Percentiles rank a stretch among this genome's conserved stretches.
Evolutionary conservation across 2,888 invertebrate species (phyloP).

Genomic region (Aphelenchoides bicaudatus): DNA sequence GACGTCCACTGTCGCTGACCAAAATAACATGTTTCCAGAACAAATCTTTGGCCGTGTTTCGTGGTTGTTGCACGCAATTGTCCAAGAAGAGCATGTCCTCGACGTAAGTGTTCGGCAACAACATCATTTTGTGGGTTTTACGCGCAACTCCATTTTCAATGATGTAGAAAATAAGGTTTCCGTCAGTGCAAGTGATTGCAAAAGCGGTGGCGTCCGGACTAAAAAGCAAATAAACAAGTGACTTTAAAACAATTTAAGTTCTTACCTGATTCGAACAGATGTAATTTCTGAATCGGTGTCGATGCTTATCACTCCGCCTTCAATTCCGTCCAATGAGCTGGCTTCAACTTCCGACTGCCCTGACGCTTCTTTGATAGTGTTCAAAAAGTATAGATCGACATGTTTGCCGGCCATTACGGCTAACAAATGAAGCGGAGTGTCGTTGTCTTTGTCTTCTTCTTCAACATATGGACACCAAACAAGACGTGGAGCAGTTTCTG

Average conservation of each 20-base stretch:
- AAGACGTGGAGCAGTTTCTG: constrained; percentile 30
- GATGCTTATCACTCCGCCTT: constrained; percentile 33
- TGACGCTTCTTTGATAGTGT: constrained; percentile 30
- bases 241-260: too few species aligned
- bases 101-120: constrained; percentile 34
- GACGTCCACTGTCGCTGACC: constrained; percentile 68
- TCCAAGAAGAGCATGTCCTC: constrained; percentile 54
- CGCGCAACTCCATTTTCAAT: constrained; percentile 37
- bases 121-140: constrained; percentile 44
- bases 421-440: constrained; percentile 20
- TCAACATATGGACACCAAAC: constrained; percentile 55
- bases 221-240: too few species aligned
- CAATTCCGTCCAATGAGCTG: constrained; percentile 11
- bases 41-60: neutral
- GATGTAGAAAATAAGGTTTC: constrained; percentile 47
- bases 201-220: constrained; percentile 55
- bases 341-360: constrained; percentile 26
- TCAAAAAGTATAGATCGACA: constrained; percentile 41
- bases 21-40: constrained; percentile 96
- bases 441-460: neutral
- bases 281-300: constrained; percentile 35
- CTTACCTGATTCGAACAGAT: constrained; percentile 43
- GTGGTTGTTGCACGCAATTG: constrained; percentile 31
- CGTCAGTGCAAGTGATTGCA: constrained; percentile 41
- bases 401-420: constrained; percentile 30